A percentile compares a stretch with the other conserved stretches of the same genome.
Evolutionary conservation across 2,113 vertebrate genomes (phyloP).

Genomic region (Corythornis madagascariensis): DNA sequence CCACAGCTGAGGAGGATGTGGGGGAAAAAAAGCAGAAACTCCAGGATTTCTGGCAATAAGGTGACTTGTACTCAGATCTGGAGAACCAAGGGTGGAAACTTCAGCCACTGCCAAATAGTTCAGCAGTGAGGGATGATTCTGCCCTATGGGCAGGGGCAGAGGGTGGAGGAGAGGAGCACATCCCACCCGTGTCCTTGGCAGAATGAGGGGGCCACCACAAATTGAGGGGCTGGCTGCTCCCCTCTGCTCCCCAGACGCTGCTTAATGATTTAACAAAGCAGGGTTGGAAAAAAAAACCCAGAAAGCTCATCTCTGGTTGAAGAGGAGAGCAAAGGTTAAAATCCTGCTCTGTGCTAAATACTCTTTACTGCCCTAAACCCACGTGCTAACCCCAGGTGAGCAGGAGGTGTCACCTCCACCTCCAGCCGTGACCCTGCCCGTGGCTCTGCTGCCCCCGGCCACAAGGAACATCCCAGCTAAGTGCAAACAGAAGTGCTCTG

Average conservation of each 20-base stretch:
- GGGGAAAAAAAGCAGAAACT: no score
- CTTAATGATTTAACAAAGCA: slow-evolving; percentile 74
- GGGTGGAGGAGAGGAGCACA: neutral
- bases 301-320: slow-evolving; percentile 29
- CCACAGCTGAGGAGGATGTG: neutral
- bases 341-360: slow-evolving; percentile 1
- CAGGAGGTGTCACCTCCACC: neutral
- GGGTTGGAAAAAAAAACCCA: slow-evolving; percentile 26
- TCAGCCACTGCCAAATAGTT: neutral
- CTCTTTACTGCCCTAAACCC: slow-evolving; percentile 19
- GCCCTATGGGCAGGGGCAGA: neutral
- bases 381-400: neutral
- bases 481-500: neutral
- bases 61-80: neutral
- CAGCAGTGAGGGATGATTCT: neutral
- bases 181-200: neutral
- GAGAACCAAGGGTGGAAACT: neutral
- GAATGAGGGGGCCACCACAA: neutral
- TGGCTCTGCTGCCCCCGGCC: neutral
- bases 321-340: slow-evolving; percentile 76
- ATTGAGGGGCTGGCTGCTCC: neutral
- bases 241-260: neutral
- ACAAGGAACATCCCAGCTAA: accelerated
- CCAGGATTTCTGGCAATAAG: neutral
- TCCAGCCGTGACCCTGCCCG: neutral